Conservation (phyloP, 2,797 vertebrate species). For the Melanotaenia parkinsoni region DNA sequence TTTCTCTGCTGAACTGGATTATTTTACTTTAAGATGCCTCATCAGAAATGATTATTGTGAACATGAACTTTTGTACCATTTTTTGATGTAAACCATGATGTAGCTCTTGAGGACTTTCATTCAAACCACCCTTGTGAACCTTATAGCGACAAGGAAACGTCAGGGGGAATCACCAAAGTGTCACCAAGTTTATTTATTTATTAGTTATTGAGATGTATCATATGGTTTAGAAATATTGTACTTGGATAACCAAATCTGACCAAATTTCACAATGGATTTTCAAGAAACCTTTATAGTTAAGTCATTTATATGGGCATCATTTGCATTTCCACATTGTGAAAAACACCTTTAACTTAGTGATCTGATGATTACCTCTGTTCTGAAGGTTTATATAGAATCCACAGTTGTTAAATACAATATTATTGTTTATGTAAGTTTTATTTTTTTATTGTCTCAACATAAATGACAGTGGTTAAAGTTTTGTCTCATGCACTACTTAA, state of each 20-base stretch:
- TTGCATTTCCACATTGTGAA: background rate
- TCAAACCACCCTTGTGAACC: background rate
- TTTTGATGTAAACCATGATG: background rate
- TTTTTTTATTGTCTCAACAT: background rate
- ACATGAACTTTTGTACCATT: background rate
- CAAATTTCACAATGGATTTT: background rate
- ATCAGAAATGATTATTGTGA: background rate
- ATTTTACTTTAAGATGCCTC: background rate
- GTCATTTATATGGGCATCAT: background rate
- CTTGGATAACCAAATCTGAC: background rate
- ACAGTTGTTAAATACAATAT: background rate
- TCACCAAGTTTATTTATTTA: background rate
- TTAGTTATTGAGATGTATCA: background rate
- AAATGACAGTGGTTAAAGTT: background rate
- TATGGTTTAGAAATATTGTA: background rate
- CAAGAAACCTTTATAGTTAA: too few relatives aligned
- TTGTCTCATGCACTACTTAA: background rate
- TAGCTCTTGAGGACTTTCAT: background rate
- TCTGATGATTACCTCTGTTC: background rate
- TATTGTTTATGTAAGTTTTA: background rate
- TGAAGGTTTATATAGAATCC: background rate
- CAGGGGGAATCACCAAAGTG: background rate
- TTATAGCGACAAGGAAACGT: background rate
- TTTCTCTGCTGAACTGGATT: background rate
- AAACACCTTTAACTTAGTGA: background rate